A percentile compares a stretch with the other conserved stretches of the same genome.
Conservation (phyloP, 2,797 vertebrate genomes). For the Carapus acus region DNA sequence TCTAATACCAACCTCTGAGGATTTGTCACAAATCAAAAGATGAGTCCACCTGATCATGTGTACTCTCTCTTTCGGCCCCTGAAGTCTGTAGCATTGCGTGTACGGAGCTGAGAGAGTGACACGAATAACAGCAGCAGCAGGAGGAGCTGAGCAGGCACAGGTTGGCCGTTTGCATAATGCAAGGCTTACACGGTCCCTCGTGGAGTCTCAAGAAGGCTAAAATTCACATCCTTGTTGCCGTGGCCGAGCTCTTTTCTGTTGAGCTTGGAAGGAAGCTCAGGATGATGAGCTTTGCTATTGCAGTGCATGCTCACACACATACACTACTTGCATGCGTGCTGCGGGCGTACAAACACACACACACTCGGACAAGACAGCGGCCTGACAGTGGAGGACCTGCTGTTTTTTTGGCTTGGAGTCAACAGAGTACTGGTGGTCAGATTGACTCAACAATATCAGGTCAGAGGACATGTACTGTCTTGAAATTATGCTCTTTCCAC, state of each 20-base stretch:
- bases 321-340: neutral
- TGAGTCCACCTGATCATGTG: constrained; percentile 44
- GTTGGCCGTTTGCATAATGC: constrained; percentile 77
- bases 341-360: constrained; percentile 4
- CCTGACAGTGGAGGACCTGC: constrained; percentile 19
- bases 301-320: constrained; percentile 9
- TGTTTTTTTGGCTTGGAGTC: constrained; percentile 19
- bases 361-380: constrained; percentile 10
- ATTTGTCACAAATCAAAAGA: constrained; percentile 51
- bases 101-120: constrained; percentile 35
- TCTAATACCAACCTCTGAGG: constrained; percentile 41
- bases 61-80: constrained; percentile 20
- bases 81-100: constrained; percentile 56
- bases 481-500: constrained; percentile 30
- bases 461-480: constrained; percentile 27
- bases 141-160: constrained; percentile 73
- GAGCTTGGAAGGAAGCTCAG: constrained; percentile 14
- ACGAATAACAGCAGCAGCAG: constrained; percentile 49
- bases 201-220: constrained; percentile 52
- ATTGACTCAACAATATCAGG: constrained; percentile 29
- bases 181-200: constrained; percentile 67
- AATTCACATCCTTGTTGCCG: constrained; percentile 33
- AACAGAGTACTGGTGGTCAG: constrained; percentile 29
- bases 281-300: constrained; percentile 21
- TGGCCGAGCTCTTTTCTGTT: constrained; percentile 15